phyloP scores from a whole-genome alignment of 1,140 invertebrate genomes.

The Drosophila seguyi region DNA sequence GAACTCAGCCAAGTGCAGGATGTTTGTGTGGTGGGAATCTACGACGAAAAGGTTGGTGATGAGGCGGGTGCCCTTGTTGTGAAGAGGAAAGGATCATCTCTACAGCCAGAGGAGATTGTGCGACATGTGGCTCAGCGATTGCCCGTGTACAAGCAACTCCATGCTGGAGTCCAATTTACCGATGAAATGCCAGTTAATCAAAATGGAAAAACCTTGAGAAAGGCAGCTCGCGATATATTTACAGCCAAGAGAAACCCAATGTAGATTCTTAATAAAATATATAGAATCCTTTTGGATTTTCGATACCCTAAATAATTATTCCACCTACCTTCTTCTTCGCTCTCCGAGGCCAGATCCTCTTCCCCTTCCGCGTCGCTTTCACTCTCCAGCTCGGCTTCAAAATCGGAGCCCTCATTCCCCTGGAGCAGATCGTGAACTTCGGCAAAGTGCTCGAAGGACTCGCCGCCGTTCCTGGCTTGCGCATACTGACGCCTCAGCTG shows the following conservation, averaged over 20 bases:
- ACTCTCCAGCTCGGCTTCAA: slow-evolving; percentile 34
- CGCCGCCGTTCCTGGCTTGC: slow-evolving; percentile 21
- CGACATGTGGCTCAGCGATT: slow-evolving; percentile 71
- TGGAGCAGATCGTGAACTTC: slow-evolving; percentile 40
- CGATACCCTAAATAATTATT: neutral
- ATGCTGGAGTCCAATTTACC: slow-evolving; percentile 87
- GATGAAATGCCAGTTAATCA: slow-evolving; percentile 88
- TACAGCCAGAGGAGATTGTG: slow-evolving; percentile 54
- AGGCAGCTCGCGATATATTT: slow-evolving; percentile 84
- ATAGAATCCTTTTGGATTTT: neutral
- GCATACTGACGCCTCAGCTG: slow-evolving; percentile 44
- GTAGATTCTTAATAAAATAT: neutral
- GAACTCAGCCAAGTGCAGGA: slow-evolving; percentile 59
- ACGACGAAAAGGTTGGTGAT: slow-evolving; percentile 64
- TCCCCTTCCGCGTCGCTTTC: slow-evolving; percentile 42
- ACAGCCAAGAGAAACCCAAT: slow-evolving; percentile 4
- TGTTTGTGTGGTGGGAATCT: slow-evolving; percentile 72
- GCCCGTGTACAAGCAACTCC: slow-evolving; percentile 86
- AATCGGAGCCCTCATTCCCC: slow-evolving; percentile 13
- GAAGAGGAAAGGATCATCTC: slow-evolving; percentile 19
- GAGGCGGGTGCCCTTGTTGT: slow-evolving; percentile 66
- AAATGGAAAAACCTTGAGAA: slow-evolving; percentile 88
- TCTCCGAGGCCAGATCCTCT: slow-evolving; percentile 47
- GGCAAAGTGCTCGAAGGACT: slow-evolving; percentile 38
- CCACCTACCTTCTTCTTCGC: slow-evolving; percentile 48